Conservation (phyloP, 2,888 invertebrate species). For the Callimorpha dominula region DNA sequence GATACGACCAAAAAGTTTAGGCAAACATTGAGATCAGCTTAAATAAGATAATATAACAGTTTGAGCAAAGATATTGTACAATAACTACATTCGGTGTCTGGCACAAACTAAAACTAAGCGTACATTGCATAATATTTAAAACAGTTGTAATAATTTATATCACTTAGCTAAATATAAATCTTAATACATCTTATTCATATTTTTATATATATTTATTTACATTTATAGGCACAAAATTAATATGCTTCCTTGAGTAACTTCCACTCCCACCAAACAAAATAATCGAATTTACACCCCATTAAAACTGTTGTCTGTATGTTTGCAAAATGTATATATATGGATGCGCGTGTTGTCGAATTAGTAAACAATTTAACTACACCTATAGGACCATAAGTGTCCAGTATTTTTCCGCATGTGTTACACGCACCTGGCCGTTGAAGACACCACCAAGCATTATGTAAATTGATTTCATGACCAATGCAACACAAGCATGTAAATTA, state of each 20-base stretch:
- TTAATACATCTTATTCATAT: conserved; percentile 40
- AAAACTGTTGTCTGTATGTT: not conserved
- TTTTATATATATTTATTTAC: conserved; percentile 21
- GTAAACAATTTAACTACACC: conserved; percentile 2
- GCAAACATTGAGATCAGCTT: not conserved
- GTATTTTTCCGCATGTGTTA: not conserved
- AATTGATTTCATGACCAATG: no score
- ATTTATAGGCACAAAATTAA: conserved; percentile 45
- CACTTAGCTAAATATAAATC: conserved; percentile 31
- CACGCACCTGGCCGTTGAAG: not conserved
- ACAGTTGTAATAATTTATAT: conserved; percentile 23
- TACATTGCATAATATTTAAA: conserved; percentile 17
- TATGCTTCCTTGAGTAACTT: conserved; percentile 14
- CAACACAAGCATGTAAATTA: no score
- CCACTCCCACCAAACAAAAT: not conserved
- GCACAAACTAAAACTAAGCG: conserved; percentile 26
- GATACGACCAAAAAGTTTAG: not conserved
- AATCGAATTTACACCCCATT: conserved; percentile 10
- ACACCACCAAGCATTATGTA: not conserved
- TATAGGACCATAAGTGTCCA: not conserved
- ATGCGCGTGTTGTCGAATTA: conserved; percentile 6
- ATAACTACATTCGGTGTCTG: conserved; percentile 7
- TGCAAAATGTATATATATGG: conserved; percentile 8
- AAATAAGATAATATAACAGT: conserved; percentile 2
- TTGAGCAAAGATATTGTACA: conserved; percentile 46